These are phyloP conservation scores for Rhombomys opimus DNA, from an alignment of 2,113 vertebrate genomes.

Conservation along the genomic window DNA sequence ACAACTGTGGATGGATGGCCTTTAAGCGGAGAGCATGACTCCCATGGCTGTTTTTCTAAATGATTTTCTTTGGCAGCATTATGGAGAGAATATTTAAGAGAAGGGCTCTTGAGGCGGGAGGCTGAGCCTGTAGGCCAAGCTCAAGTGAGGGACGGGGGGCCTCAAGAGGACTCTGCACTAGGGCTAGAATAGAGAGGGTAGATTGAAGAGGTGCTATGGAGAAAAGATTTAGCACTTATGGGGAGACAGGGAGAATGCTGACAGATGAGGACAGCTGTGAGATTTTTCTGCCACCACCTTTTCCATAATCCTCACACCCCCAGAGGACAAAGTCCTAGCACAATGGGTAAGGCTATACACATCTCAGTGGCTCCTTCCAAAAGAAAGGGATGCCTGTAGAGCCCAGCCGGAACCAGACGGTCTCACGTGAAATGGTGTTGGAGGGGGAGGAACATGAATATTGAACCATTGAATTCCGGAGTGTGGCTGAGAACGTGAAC, in stretches of 20 bases:
- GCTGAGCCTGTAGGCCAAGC: not conserved
- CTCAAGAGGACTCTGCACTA: rapidly evolving
- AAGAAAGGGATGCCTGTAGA: not conserved
- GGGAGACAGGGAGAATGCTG: not conserved
- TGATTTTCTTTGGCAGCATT: not conserved
- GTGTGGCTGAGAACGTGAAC: too few relatives aligned
- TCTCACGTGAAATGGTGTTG: not conserved
- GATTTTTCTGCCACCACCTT: not conserved
- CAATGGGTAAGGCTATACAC: not conserved
- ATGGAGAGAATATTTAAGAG: not conserved
- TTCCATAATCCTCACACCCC: not conserved
- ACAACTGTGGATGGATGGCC: not conserved
- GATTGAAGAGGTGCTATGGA: not conserved
- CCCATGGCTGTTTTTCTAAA: not conserved
- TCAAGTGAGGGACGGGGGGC: not conserved
- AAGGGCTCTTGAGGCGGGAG: not conserved
- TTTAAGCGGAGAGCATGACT: not conserved
- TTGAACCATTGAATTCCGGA: not conserved
- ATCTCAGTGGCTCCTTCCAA: not conserved
- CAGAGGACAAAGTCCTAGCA: not conserved
- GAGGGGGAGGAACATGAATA: not conserved
- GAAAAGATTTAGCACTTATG: not conserved
- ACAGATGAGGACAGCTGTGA: not conserved
- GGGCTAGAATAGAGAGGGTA: not conserved
- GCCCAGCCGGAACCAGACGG: rapidly evolving